Conservation (phyloP, 2,113 vertebrate genomes). For the Tricholaema leucomelas region DNA sequence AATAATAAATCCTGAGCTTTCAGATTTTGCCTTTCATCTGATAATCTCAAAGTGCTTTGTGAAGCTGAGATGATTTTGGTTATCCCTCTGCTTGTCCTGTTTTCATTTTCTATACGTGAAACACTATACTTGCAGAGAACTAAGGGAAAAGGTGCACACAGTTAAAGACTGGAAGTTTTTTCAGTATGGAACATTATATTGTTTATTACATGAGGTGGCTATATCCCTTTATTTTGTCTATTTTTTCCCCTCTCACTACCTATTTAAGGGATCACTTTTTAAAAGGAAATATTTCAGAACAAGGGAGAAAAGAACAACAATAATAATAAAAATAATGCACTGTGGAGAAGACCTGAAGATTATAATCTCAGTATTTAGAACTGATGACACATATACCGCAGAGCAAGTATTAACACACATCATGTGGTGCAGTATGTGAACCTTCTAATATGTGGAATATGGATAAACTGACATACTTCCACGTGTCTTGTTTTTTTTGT, state of each 20-base stretch:
- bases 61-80: not conserved
- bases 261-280: not conserved
- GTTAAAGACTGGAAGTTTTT: not conserved
- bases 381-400: not conserved
- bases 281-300: not conserved
- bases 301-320: not conserved
- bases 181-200: not conserved
- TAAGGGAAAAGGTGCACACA: not conserved
- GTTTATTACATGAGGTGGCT: not conserved
- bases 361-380: not conserved
- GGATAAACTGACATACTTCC: not conserved
- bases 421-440: not conserved
- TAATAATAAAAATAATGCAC: not conserved
- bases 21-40: constrained; percentile 22
- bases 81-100: not conserved
- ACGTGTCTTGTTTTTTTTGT: not conserved
- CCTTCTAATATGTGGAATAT: not conserved
- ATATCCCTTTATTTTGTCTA: not conserved
- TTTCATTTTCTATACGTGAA: not conserved
- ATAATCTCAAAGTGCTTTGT: not conserved
- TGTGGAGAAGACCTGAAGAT: not conserved
- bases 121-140: not conserved
- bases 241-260: not conserved
- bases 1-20: not conserved
- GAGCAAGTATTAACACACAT: not conserved